These are phyloP conservation scores for Eciton burchellii DNA, from an alignment of 1,140 invertebrate species.

Conservation along the genomic window DNA sequence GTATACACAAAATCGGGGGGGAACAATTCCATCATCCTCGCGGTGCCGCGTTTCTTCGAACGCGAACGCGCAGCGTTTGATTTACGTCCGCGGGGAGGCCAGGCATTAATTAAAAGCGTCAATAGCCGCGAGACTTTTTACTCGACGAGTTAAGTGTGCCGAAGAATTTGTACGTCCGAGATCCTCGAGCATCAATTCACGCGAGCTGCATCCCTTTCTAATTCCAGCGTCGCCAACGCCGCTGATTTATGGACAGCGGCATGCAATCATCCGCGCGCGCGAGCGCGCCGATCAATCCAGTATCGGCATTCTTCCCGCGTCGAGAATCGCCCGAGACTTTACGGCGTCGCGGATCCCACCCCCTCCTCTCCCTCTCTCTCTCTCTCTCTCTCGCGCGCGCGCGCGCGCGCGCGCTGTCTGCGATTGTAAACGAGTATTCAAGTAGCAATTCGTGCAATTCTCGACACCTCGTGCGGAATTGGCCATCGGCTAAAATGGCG, in stretches of 20 bases:
- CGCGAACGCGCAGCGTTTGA: conserved; percentile 8
- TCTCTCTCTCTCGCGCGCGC: too few relatives aligned
- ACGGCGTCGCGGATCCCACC: not conserved
- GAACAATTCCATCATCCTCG: conserved; percentile 6
- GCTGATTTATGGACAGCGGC: conserved; percentile 8
- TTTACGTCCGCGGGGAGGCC: not conserved
- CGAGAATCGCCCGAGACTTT: not conserved
- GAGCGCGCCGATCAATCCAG: conserved; percentile 1
- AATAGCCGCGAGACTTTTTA: not conserved
- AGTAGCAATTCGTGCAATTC: conserved; percentile 56
- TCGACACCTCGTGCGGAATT: too few relatives aligned
- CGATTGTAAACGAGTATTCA: conserved; percentile 45
- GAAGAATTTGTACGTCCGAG: not conserved
- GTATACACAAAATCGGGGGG: not conserved
- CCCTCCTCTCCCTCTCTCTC: too few relatives aligned
- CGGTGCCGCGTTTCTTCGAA: conserved; percentile 4
- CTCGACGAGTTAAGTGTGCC: not conserved
- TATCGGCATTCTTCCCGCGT: not conserved
- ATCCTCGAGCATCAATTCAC: not conserved
- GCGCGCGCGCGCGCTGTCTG: too few relatives aligned
- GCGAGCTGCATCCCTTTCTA: conserved; percentile 24
- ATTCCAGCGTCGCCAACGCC: not conserved
- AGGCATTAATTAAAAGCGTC: conserved; percentile 4
- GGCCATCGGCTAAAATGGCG: too few relatives aligned
- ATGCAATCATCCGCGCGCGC: not conserved